Evolutionary conservation across 2,888 invertebrate species (phyloP), one percentile per base, ranked within the genome.

Genomic region (Sericinus montela): DNA sequence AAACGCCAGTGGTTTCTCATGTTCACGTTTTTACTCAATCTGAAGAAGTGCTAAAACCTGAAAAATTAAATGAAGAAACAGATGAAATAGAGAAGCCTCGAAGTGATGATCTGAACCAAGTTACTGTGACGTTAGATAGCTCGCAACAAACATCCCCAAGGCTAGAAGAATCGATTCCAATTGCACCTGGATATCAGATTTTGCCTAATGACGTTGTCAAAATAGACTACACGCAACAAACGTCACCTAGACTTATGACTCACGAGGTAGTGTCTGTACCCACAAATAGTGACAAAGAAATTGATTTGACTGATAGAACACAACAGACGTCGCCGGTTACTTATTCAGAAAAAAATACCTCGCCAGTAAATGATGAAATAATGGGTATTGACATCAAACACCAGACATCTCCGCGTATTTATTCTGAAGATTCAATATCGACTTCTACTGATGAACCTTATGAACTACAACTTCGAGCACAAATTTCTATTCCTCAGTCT

Each of bases 381-480:
- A 41, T 48, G 14, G 57, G 59, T 35, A 48, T 53, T 10, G 64
- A 86, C 68, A 53, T 52, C 25, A 57, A 65, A 42, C 60, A 79
- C 67, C 82, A 92, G 75, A 93, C 93, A 10, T 90, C 91, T 19
- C 92, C 94, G 1, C 89, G 91, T 55, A 72, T 88, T 11, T 76
- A 82, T 29, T 90, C 91, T 43, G 89, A 87, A 56, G 84, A 85
- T 57, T 86, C 86, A 0, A 79, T 87, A 45, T 83, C 89, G 3
- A 87, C 87, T 46, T 89, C 90, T 1, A 85, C 85, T 3, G 90
- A 90, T 53, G 90, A 90, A 56, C 86, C 90, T 10, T 92, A 90
- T 57, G 92, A 92, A 81, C 85, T 92, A n/a, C 90, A 91, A 56
- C 81, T 92, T 23, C 76, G 91, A 60, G 90, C 92, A 32, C 87